These are phyloP conservation scores for Zapornia atra DNA, from an alignment of 2,113 vertebrate genomes.

Conservation along the genomic window DNA sequence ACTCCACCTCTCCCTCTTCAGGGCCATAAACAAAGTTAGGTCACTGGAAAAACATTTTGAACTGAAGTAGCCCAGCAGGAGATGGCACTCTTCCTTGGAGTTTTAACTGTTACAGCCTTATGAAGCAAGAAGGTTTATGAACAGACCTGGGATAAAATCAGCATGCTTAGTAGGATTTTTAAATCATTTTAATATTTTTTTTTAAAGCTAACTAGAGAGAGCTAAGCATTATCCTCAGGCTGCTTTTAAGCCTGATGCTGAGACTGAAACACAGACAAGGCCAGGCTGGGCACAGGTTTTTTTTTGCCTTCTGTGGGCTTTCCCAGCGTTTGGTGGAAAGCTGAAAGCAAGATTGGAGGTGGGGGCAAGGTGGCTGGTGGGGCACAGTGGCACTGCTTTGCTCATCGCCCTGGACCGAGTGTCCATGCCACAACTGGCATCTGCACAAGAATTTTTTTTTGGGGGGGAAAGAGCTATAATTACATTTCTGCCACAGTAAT, in stretches of 20 bases:
- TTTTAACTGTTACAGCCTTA: conserved; percentile 10
- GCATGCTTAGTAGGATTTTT: not conserved
- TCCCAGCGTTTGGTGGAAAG: not conserved
- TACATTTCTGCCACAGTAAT: not conserved
- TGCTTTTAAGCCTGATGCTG: not conserved
- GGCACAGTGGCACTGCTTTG: not conserved
- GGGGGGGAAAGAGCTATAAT: not conserved
- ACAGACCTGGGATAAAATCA: not conserved
- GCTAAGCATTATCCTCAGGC: not conserved
- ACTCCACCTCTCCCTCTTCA: conserved; percentile 45
- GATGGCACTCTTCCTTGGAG: not conserved
- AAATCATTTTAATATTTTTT: not conserved
- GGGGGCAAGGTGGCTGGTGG: not conserved
- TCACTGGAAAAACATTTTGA: conserved; percentile 63
- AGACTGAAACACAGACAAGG: not conserved
- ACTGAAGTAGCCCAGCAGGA: conserved; percentile 7
- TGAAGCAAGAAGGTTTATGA: not conserved
- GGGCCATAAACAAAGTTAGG: conserved; percentile 41
- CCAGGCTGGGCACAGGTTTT: not conserved
- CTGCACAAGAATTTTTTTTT: not conserved
- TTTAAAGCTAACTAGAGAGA: not conserved
- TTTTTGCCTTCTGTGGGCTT: not conserved
- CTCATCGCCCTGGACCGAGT: accelerated
- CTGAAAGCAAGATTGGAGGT: not conserved
- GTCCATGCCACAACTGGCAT: accelerated